These are phyloP conservation scores for Triplophysa yarkandensis DNA, from an alignment of 2,797 vertebrate genomes.

Conservation along the genomic window DNA sequence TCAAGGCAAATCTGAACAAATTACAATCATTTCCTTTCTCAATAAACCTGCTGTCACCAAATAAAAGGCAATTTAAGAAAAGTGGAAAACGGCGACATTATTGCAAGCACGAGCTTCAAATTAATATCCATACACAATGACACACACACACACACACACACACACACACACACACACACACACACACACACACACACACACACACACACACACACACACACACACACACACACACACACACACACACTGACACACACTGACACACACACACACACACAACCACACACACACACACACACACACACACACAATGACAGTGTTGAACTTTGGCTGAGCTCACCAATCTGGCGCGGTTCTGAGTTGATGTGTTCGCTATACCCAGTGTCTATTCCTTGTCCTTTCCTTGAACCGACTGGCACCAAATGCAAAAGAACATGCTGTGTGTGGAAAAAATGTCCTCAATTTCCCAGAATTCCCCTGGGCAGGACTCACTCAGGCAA, in stretches of 20 bases:
- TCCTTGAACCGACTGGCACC: slow-evolving; percentile 32
- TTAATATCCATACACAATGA: background rate
- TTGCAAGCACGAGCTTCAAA: background rate
- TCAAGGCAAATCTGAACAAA: background rate
- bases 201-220: background rate
- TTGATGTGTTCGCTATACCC: slow-evolving; percentile 21
- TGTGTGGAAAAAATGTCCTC: slow-evolving; percentile 30
- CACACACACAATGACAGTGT: background rate
- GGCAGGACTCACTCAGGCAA: slow-evolving; percentile 15
- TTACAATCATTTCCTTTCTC: background rate
- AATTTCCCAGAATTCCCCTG: slow-evolving; percentile 40
- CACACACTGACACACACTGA: too few species aligned
- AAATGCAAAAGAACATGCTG: slow-evolving; percentile 11
- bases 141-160: background rate
- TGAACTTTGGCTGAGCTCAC: slow-evolving; percentile 53
- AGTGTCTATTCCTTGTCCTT: slow-evolving; percentile 44
- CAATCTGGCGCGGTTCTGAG: background rate
- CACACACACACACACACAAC: too few species aligned
- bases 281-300: background rate
- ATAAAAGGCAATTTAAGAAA: slow-evolving; percentile 30
- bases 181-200: too few species aligned
- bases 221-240: background rate
- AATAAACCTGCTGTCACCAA: slow-evolving; percentile 17
- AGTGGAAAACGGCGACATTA: background rate
- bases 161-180: too few species aligned